Evolutionary conservation across 2,113 vertebrate genomes (phyloP).

Genomic region (Pheucticus melanocephalus): DNA sequence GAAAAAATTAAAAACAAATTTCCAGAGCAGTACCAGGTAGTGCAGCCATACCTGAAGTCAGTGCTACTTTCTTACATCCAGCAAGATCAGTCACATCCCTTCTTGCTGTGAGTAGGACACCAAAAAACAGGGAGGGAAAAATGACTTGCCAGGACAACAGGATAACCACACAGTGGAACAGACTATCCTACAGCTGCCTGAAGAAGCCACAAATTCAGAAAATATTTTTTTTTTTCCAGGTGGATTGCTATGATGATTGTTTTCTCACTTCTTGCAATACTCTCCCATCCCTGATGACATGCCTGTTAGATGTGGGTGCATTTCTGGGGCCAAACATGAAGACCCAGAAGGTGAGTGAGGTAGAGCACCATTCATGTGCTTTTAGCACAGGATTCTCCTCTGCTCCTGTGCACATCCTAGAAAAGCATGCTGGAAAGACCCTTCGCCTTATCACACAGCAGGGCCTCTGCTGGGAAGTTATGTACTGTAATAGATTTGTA

Average conservation of each 20-base stretch:
- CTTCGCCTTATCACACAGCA: neutral
- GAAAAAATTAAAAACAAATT: neutral
- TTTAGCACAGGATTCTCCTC: neutral
- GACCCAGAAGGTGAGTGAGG: neutral
- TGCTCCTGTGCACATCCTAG: neutral
- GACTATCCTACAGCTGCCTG: neutral
- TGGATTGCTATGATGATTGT: neutral
- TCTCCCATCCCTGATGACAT: neutral
- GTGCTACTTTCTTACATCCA: neutral
- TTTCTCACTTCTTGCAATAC: neutral
- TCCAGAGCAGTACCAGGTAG: neutral
- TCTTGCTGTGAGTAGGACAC: neutral
- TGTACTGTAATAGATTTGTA: neutral
- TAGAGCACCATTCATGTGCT: neutral
- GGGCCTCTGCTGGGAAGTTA: neutral
- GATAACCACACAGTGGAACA: fast-evolving
- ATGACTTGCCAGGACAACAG: neutral
- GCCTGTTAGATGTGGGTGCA: neutral
- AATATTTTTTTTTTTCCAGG: neutral
- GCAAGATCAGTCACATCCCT: neutral
- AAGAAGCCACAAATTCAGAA: neutral
- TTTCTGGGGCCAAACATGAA: neutral
- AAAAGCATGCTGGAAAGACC: neutral
- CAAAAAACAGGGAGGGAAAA: neutral
- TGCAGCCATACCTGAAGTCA: neutral